phyloP scores from a whole-genome alignment of 2,113 vertebrate genomes.

The Cynopterus brachyotis region DNA sequence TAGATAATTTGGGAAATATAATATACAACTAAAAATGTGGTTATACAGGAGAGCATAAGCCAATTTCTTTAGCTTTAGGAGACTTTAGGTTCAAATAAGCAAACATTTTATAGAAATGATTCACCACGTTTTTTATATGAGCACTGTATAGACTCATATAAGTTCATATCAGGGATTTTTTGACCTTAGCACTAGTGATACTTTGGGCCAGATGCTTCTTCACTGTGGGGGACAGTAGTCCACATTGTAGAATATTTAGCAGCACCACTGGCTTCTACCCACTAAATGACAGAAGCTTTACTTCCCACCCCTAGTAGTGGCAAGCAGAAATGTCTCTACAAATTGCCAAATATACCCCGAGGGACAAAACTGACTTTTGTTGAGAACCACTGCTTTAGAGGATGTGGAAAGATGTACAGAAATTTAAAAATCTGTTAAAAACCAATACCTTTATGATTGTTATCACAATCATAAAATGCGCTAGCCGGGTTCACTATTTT shows the following conservation, averaged over 20 bases:
- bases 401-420: not conserved
- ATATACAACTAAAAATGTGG: not conserved
- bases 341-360: not conserved
- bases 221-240: not conserved
- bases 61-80: not conserved
- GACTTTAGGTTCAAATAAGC: not conserved
- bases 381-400: not conserved
- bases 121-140: not conserved
- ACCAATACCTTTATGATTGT: too few species aligned
- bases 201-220: not conserved
- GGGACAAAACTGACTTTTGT: not conserved
- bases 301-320: not conserved
- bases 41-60: not conserved
- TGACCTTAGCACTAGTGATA: accelerated
- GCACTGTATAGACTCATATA: not conserved
- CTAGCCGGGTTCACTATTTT: not conserved
- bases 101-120: not conserved
- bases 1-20: not conserved
- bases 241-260: not conserved
- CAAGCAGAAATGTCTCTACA: not conserved
- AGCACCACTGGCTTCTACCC: not conserved
- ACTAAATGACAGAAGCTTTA: not conserved
- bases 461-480: not conserved
- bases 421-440: not conserved
- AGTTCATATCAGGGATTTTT: not conserved